Evolutionary conservation across 2,797 vertebrate genomes (phyloP), one percentile per base, ranked within the genome.

Genomic region (Alectoris magna): DNA sequence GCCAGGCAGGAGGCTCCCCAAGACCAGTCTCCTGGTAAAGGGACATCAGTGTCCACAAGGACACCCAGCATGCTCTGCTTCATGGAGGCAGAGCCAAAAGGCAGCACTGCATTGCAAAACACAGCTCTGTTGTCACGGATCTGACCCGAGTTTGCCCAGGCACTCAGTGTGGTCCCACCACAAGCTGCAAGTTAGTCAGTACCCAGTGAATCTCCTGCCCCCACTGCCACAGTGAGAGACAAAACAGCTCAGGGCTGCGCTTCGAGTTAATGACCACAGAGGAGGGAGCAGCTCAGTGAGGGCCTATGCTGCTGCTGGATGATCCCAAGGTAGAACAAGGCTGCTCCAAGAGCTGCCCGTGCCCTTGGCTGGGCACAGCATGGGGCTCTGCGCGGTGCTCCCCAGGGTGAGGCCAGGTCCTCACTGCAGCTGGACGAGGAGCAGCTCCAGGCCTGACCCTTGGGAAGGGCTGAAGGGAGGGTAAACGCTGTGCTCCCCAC

Each of bases 401-500:
- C 27, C 51, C 51, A 10, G 51, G 51, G 51, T 17, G 27, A 53
- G 24, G 79, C 90, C 93, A 92, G 84, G 41, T 31, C 41, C 63
- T 51, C 9, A 11, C 13, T 5, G 12, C 11, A 19, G 11, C 67
- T 11, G 43, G 64, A 22, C 18, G 15, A 60, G 59, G 14, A 17
- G 94, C 93, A 96, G 94, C 93, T 93, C 80, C 14, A 1, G 36
- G 91, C 75, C 75, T 93, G 94, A 95, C 91, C 95, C 94, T 88
- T 48, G 68, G 87, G 81, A 93, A 94, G 71, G 74, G 88, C 91
- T 73, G 83, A 89, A 85, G 36, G 70, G 64, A 94, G 93, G 94
- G 85, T 68, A 94, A 96, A 96, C 89, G 87, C 71, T 88, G 96
- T 2, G 87, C 82, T 95, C 77, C 92, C 91, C 94, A 95, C 94